Conservation (phyloP, 30 jellyfish, hydroid and myxozoan genomes). For the Aurelia aurita region DNA sequence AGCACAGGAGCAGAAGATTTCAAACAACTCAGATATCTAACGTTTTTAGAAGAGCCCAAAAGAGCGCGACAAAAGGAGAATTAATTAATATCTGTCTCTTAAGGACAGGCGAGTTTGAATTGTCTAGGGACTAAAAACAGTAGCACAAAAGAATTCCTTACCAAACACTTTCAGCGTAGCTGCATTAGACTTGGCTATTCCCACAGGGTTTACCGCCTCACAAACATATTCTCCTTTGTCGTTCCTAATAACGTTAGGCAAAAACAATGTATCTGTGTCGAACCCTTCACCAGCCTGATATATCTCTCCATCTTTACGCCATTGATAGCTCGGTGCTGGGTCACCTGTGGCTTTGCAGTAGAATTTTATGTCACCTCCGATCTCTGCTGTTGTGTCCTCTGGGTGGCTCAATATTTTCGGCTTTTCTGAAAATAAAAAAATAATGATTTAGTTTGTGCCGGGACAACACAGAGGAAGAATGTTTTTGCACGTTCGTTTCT, state of each 20-base stretch:
- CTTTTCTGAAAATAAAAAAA: slow-evolving; percentile 18
- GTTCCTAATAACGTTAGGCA: slow-evolving; percentile 40
- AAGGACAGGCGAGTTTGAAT: background rate
- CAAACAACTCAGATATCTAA: no score
- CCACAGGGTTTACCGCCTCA: slow-evolving; percentile 61
- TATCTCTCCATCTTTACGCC: slow-evolving; percentile 67
- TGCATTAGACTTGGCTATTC: slow-evolving; percentile 44
- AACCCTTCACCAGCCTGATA: slow-evolving; percentile 66
- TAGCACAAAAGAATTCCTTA: background rate
- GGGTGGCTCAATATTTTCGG: slow-evolving; percentile 51
- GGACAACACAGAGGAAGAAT: no score
- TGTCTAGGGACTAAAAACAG: background rate
- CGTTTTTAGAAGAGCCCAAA: no score
- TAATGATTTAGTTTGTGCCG: background rate
- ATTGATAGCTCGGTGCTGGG: slow-evolving; percentile 74
- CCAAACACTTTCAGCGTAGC: slow-evolving; percentile 70
- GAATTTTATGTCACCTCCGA: slow-evolving; percentile 63
- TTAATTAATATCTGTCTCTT: no score
- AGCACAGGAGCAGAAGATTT: no score
- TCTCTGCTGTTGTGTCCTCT: slow-evolving; percentile 59
- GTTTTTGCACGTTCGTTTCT: no score
- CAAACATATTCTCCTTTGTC: slow-evolving; percentile 74
- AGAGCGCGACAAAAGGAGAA: no score
- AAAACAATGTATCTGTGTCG: slow-evolving; percentile 35
- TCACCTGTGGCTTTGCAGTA: slow-evolving; percentile 60